phyloP scores from a whole-genome alignment of 2,113 vertebrate species.

The Passer domesticus region DNA sequence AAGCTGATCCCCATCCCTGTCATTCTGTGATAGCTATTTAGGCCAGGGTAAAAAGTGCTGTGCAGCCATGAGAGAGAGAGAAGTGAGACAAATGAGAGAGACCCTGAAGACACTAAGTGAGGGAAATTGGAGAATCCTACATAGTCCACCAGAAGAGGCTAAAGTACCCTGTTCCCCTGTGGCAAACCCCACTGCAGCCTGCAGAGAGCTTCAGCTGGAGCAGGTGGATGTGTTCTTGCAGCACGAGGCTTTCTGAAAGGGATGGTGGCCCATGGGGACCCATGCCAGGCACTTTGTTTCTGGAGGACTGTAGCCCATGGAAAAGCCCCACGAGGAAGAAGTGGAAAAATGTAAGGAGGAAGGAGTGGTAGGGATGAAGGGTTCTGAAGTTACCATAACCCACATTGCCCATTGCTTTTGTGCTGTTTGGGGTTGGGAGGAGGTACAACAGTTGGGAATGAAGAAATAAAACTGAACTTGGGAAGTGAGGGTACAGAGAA shows the following conservation, averaged over 20 bases:
- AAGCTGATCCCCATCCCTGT: background rate
- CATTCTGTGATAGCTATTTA: background rate
- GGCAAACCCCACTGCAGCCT: background rate
- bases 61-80: background rate
- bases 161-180: too few species aligned
- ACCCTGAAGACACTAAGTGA: background rate
- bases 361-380: background rate
- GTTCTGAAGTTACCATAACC: background rate
- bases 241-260: background rate
- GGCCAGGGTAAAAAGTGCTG: background rate
- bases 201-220: background rate
- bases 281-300: background rate
- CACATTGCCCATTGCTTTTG: background rate
- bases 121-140: background rate
- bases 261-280: background rate
- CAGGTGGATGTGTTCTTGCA: background rate
- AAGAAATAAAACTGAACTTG: background rate
- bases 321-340: background rate
- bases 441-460: background rate
- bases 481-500: background rate
- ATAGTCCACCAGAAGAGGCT: rapidly evolving
- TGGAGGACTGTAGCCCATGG: background rate
- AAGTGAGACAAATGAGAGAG: background rate
- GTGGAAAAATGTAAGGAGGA: background rate
- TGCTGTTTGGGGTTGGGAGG: background rate